These are phyloP conservation scores for Nothobranchius furzeri DNA, from an alignment of 2,113 vertebrate species.

Conservation along the genomic window DNA sequence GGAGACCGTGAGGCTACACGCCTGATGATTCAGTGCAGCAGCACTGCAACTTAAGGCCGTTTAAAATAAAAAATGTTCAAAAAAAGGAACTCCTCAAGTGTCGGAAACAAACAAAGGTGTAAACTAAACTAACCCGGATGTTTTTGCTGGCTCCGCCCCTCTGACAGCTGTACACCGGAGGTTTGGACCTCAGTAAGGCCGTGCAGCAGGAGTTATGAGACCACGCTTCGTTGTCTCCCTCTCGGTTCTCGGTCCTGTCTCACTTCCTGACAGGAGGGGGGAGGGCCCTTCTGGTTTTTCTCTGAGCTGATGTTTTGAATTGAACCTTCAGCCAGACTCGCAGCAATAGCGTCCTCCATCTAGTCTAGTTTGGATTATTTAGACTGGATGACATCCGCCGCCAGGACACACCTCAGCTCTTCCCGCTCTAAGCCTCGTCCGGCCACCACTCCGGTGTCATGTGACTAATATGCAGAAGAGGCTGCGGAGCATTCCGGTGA, in stretches of 20 bases:
- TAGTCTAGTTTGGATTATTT: constrained; percentile 30
- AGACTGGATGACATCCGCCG: constrained; percentile 16
- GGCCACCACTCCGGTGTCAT: constrained; percentile 66
- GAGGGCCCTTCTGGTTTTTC: constrained; percentile 54
- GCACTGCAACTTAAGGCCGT: constrained; percentile 59
- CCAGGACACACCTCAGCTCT: constrained; percentile 50
- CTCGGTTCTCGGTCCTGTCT: constrained; percentile 50
- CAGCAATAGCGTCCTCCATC: constrained; percentile 68
- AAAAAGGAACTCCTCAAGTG: constrained; percentile 52
- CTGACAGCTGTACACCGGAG: constrained; percentile 48
- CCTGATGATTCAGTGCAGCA: constrained; percentile 64
- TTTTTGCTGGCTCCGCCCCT: constrained; percentile 65
- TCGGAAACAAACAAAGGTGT: constrained; percentile 67
- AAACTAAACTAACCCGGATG: constrained; percentile 63
- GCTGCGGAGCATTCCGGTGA: constrained; percentile 65
- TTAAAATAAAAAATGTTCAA: constrained; percentile 41
- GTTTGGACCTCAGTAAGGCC: constrained; percentile 59
- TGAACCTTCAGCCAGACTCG: constrained; percentile 44
- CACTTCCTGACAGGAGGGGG: constrained; percentile 33
- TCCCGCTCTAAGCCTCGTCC: constrained; percentile 51
- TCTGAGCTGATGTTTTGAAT: constrained; percentile 22
- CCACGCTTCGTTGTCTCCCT: constrained; percentile 35
- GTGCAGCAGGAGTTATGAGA: constrained; percentile 41
- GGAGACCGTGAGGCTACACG: constrained; percentile 64
- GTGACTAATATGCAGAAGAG: constrained; percentile 71